Base-by-base conservation (phyloP, 2,888 invertebrate genomes). In the Mallateleia sp. region DNA sequence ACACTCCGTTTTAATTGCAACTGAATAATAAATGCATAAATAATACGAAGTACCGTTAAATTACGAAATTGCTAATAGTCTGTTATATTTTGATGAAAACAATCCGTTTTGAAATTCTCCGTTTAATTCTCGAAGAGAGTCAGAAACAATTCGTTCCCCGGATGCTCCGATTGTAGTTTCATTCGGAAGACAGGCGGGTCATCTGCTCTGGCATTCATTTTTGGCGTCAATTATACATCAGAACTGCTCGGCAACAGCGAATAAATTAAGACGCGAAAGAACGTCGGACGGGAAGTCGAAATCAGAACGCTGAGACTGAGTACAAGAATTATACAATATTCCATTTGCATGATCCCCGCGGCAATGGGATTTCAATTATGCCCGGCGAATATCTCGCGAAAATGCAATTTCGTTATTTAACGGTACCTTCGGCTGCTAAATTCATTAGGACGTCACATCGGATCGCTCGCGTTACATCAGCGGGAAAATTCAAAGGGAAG, bases 371-470 rank as follows among this genome's bases (percentile, higher is more conserved):
- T 74, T 74, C 62, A 60, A 58, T 58, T 71, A 18, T 45, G 52
- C 34, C n/a, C 52, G 52, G 14, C 18, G 56, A 60, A 56, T 32
- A 47, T 60, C n/a, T 72, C 60, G 32, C 45, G 45, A 60, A 50
- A 58, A 72, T 47, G 47, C 62, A 74, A 74, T 62, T 74, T 62
- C 74, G 50, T 74, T 74, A 74, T 74, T 74, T 74, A 74, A 74
- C 56, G 62, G 52, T 52, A 47, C 24, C 60, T 74, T 50, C 24
- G 47, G 32, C 34, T 22, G 52, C 62, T 18, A 62, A 60, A 60
- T 74, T 74, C 28, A 74, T 74, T 72, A 72, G 50, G 47, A 45
- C 24, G n/a, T 66, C 52, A 25, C 22, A 25, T 18, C 25, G 45
- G 45, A 22, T 64, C 45, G 25, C 14, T 25, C n/a, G 18, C 42